Conservation (phyloP, 1,140 invertebrate species). For the Pseudomyrmex pallidus region DNA sequence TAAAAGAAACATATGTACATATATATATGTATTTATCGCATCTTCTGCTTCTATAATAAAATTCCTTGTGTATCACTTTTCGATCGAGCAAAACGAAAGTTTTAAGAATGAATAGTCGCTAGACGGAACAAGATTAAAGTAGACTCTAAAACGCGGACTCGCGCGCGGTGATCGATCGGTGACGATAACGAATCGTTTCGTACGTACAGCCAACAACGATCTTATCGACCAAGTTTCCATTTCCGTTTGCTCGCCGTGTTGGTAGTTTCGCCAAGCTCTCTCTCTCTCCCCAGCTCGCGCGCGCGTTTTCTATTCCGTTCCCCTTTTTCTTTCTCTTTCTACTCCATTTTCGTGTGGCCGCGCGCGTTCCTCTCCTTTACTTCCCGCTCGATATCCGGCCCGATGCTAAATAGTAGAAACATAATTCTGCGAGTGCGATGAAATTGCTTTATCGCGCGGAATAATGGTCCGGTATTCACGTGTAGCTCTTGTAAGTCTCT, state of each 20-base stretch:
- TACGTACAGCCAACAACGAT: slow-evolving; percentile 60
- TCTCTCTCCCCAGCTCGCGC: not conserved
- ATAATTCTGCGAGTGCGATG: slow-evolving; percentile 80
- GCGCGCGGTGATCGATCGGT: slow-evolving; percentile 72
- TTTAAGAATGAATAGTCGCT: slow-evolving; percentile 46
- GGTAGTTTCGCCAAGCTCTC: slow-evolving; percentile 56
- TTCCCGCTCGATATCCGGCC: slow-evolving; percentile 52
- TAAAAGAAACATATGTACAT: no score
- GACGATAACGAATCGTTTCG: slow-evolving; percentile 75
- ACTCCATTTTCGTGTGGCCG: not conserved
- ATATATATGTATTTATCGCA: no score
- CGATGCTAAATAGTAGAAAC: slow-evolving; percentile 82
- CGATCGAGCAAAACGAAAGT: slow-evolving; percentile 30
- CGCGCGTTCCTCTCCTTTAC: slow-evolving; percentile 42
- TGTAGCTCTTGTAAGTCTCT: slow-evolving; percentile 79
- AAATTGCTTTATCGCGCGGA: slow-evolving; percentile 83
- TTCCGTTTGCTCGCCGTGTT: slow-evolving; percentile 54
- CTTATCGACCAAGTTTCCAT: slow-evolving; percentile 70
- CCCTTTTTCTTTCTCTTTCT: slow-evolving; percentile 21
- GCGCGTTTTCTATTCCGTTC: slow-evolving; percentile 32
- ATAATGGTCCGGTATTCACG: slow-evolving; percentile 82
- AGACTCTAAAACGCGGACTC: slow-evolving; percentile 56
- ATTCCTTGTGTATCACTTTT: slow-evolving; percentile 9
- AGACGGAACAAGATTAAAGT: slow-evolving; percentile 54
- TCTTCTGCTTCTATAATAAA: slow-evolving; percentile 27